Base-by-base conservation (phyloP, 1,140 invertebrate species). In the Platyscapa corneri region DNA sequence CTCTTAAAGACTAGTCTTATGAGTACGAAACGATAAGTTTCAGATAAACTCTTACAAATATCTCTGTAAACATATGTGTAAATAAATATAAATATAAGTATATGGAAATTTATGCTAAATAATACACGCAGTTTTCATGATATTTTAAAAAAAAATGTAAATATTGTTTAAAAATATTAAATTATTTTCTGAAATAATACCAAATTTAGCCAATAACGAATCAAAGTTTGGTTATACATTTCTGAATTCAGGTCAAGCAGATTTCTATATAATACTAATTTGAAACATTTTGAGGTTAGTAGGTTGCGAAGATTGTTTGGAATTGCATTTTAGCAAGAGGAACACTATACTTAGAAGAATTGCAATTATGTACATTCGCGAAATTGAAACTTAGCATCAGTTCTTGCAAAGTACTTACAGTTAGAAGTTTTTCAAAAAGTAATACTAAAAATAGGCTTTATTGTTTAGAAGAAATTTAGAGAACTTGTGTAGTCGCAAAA, bases 231-330 rank as follows among this genome's bases (percentile, higher is more conserved):
- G 23, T 30, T 67, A 67, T 34, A 20, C n/a, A 32, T 32, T 67
- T 34, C n/a, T 67, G 32, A 67, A 67, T 67, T 67, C 12, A 34
- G 64, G 30, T 67, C 64, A 67, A 34, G 12, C 7, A 67, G 8
- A 32, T 67, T 67, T 12, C 64, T 67, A 67, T 67, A 67, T 34
- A 67, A 30, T 8, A 67, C 16, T 67, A 67, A 67, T 67, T 32
- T 67, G 64, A 67, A 67, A 67, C 64, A 67, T 67, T 67, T 67
- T 32, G 56, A 67, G 64, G 64, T 67, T 34, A 67, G 64, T 67
- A 34, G 64, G 30, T 67, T 67, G 16, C 64, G 10, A 67, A 67
- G 30, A 32, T 32, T 67, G 30, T 67, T 67, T 34, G 64, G 32
- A 14, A 67, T 67, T 67, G 16, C 64, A 67, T 67, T 67, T 0